phyloP scores from a whole-genome alignment of 2,113 vertebrate genomes.

The Chamaetylas fuelleborni region DNA sequence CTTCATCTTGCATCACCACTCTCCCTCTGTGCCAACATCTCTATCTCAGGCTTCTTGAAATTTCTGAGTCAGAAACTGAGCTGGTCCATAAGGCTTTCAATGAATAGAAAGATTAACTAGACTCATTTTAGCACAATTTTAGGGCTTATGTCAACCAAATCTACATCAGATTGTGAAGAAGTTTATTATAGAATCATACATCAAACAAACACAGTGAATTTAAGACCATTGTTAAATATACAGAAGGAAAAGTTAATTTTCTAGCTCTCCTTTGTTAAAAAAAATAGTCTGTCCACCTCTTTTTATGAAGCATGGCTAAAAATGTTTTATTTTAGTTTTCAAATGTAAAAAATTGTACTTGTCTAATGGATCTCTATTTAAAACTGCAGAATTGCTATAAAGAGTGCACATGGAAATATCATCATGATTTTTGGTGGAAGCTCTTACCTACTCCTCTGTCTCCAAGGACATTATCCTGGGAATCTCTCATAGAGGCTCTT shows the following conservation, averaged over 20 bases:
- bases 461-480: not conserved
- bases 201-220: not conserved
- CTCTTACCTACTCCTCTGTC: not conserved
- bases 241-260: not conserved
- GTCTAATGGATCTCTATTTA: not conserved
- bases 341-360: not conserved
- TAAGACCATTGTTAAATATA: not conserved
- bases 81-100: not conserved
- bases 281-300: not conserved
- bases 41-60: not conserved
- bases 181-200: not conserved
- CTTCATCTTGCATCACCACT: not conserved
- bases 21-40: not conserved
- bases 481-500: not conserved
- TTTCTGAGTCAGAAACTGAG: not conserved
- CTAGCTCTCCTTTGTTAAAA: not conserved
- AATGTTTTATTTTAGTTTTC: not conserved
- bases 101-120: not conserved
- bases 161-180: not conserved
- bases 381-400: not conserved
- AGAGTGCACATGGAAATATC: not conserved
- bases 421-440: not conserved
- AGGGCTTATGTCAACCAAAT: not conserved
- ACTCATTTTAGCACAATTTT: not conserved
- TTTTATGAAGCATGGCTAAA: not conserved